Base-by-base conservation (phyloP, 1,140 invertebrate species). In the Trichonephila clavata region DNA sequence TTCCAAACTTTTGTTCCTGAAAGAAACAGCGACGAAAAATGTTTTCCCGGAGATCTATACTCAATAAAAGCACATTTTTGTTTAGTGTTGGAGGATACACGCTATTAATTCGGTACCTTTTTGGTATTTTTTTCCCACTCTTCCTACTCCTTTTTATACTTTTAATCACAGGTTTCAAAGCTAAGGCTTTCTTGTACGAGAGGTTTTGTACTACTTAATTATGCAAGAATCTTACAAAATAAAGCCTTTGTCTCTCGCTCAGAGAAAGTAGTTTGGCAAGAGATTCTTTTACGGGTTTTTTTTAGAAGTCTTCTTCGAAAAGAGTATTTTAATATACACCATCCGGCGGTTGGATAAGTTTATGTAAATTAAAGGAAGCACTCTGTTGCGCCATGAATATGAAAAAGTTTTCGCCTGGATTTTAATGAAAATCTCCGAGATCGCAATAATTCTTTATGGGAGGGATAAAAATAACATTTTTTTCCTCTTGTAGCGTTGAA, bases 131-230 rank as follows among this genome's bases (percentile, higher is more conserved):
- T 87, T 86, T 43, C 13, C 21, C 43, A 32, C 39, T 61, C n/a
- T 3, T 24, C 61, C 24, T 39, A n/a, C 71, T 39, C 20, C 57
- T 93, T 88, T 86, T 68, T 21, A 50, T 71, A 43, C 57, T 86
- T 86, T 86, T 93, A 93, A 93, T 93, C 92, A 93, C 27, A 81
- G 32, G 39, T 27, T 86, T 71, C 57, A 24, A 63, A 63, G 16
- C 32, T 43, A 77, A 39, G 32, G 59, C 81, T 43, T 84, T 61
- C 84, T 88, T 93, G 92, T 93, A 71, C 84, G 32, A 5, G 57
- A 93, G 92, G 92, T 93, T 93, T 93, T 93, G 92, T 93, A 87
- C 92, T 93, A 81, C 92, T 93, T 93, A 93, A 93, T 93, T 93
- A 93, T 93, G 92, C 92, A 93, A 59, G 92, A 93, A 93, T 93